Conservation (phyloP, 2,113 vertebrate species). For the Muntiacus muntjak region DNA sequence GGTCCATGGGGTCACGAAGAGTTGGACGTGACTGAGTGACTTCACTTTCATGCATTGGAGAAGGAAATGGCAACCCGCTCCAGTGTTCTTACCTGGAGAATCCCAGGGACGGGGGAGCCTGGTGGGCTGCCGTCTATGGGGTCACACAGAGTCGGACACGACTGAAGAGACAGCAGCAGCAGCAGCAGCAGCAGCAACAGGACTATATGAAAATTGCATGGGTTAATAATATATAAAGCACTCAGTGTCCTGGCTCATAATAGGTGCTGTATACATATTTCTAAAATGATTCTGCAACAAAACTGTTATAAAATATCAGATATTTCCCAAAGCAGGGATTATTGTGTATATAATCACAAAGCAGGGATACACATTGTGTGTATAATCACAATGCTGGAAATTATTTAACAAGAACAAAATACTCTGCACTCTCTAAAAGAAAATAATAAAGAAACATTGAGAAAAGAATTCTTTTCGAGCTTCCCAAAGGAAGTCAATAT, state of each 20-base stretch:
- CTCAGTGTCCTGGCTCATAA: not conserved
- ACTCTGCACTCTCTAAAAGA: not conserved
- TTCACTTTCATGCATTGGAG: no score
- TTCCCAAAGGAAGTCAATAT: not conserved
- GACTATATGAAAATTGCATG: not conserved
- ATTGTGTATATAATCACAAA: not conserved
- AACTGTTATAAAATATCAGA: not conserved
- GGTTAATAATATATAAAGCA: not conserved
- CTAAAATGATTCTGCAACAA: not conserved
- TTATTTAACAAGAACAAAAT: slow-evolving; percentile 18
- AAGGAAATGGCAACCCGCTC: no score
- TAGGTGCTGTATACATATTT: not conserved
- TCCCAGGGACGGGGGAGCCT: no score
- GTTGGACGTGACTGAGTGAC: no score
- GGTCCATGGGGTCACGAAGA: no score
- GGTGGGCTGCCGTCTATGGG: no score
- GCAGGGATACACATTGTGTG: not conserved
- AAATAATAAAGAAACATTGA: not conserved
- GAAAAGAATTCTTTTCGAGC: not conserved
- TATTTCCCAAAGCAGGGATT: not conserved
- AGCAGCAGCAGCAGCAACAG: not conserved
- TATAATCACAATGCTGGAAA: not conserved
- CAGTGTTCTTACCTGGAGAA: no score
- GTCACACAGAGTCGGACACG: no score
- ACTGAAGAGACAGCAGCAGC: no score